These are phyloP conservation scores for Dipodomys spectabilis DNA, from an alignment of 2,113 vertebrate genomes.

Conservation along the genomic window DNA sequence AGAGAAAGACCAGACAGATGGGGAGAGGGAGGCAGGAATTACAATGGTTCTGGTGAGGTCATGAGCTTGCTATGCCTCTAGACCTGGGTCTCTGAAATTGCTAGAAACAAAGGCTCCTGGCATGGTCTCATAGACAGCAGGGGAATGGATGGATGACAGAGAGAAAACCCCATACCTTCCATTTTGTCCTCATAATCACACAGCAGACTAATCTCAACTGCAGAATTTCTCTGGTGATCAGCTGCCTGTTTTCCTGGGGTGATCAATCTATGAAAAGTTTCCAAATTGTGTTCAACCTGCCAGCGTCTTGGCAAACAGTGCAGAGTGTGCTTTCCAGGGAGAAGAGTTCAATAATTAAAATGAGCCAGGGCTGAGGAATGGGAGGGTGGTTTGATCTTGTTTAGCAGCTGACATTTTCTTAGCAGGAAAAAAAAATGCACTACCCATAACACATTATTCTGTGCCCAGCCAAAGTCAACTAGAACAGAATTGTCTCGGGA, in stretches of 20 bases:
- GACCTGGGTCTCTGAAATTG: background rate
- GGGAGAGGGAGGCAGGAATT: background rate
- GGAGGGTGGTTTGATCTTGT: constrained; percentile 85
- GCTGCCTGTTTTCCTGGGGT: constrained; percentile 77
- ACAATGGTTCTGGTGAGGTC: background rate
- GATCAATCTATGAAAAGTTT: constrained; percentile 79
- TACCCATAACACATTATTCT: constrained; percentile 84
- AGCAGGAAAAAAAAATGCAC: constrained; percentile 79
- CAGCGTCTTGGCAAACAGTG: constrained; percentile 82
- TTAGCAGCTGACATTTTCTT: constrained; percentile 83
- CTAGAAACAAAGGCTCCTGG: background rate
- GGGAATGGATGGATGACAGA: background rate
- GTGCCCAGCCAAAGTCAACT: constrained; percentile 80
- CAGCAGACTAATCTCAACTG: constrained; percentile 57
- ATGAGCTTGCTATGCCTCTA: background rate
- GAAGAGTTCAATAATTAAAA: constrained; percentile 88
- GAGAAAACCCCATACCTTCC: background rate
- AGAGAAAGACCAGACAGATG: background rate
- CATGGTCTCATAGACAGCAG: background rate
- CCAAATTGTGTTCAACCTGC: constrained; percentile 83
- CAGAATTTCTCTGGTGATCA: constrained; percentile 74
- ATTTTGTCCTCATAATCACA: constrained; percentile 21
- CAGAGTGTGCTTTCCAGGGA: constrained; percentile 81
- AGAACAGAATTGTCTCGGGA: constrained; percentile 80
- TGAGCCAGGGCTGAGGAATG: constrained; percentile 81